These are phyloP conservation scores for Romanogobio albipinnatus DNA, from an alignment of 2,113 vertebrate genomes.

Conservation along the genomic window DNA sequence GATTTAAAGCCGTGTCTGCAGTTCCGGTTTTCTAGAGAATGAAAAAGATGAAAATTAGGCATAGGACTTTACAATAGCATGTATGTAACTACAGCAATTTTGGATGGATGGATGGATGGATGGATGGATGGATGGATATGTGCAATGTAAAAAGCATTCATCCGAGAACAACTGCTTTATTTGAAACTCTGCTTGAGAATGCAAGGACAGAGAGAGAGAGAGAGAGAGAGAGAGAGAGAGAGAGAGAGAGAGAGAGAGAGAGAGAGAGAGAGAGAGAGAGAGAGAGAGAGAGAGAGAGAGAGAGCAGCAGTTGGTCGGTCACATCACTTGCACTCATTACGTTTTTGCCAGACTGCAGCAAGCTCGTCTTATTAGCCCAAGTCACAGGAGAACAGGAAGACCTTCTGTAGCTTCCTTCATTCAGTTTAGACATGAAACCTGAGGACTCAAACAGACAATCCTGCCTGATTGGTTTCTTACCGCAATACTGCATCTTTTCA, in stretches of 20 bases:
- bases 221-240: conserved; percentile 38
- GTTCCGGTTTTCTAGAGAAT: conserved; percentile 79
- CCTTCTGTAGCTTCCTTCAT: conserved; percentile 7
- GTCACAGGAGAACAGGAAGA: conserved; percentile 14
- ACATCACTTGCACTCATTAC: conserved; percentile 11
- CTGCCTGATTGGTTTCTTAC: conserved; percentile 68
- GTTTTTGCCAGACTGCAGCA: conserved; percentile 1
- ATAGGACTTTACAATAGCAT: background rate
- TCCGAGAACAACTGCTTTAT: background rate
- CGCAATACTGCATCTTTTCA: conserved; percentile 86
- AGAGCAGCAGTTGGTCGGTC: background rate
- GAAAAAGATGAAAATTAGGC: conserved; percentile 14
- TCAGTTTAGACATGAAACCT: conserved; percentile 1
- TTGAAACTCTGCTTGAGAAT: too few species aligned
- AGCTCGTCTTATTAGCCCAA: conserved; percentile 12
- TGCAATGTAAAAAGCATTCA: background rate
- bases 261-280: conserved; percentile 11
- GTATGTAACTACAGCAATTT: background rate
- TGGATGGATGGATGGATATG: background rate
- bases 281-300: background rate
- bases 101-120: background rate
- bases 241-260: background rate
- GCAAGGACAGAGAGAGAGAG: conserved; percentile 5
- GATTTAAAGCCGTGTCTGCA: conserved; percentile 82
- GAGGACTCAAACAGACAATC: background rate